These are phyloP conservation scores for Notospermus geniculatus DNA, from an alignment of 1,140 invertebrate genomes.

Conservation along the genomic window DNA sequence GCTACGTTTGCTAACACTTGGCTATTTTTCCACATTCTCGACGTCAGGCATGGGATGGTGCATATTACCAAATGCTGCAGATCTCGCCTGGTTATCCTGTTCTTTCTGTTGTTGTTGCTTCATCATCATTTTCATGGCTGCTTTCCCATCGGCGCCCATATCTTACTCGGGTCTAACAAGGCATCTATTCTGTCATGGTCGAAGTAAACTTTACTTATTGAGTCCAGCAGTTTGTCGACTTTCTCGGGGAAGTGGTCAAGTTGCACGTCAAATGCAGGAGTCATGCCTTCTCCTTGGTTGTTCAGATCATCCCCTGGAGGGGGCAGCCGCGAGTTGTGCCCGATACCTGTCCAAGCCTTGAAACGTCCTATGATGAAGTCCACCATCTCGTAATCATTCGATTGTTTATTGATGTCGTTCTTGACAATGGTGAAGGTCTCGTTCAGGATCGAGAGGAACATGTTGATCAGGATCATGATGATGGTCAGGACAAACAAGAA, in stretches of 20 bases:
- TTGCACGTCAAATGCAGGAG: constrained; percentile 29
- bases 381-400: constrained; percentile 66
- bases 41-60: too few relatives aligned
- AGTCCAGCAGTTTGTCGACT: constrained; percentile 55
- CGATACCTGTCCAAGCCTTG: constrained; percentile 35
- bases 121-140: constrained; percentile 12
- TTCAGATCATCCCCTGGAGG: constrained; percentile 1
- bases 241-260: constrained; percentile 54
- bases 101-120: constrained; percentile 10
- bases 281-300: constrained; percentile 2
- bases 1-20: too few relatives aligned
- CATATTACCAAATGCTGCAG: too few relatives aligned
- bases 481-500: constrained; percentile 60
- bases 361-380: constrained; percentile 60
- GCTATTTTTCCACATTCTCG: too few relatives aligned
- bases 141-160: constrained; percentile 10
- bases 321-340: constrained; percentile 11
- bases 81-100: constrained; percentile 4
- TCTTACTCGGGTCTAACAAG: constrained; percentile 23
- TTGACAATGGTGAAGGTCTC: constrained; percentile 57
- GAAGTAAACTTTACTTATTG: constrained; percentile 56
- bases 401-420: constrained; percentile 63
- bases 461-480: constrained; percentile 61
- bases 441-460: constrained; percentile 63
- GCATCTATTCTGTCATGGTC: constrained; percentile 39